Evolutionary conservation across 2,113 vertebrate species (phyloP).

Genomic region (Caretta caretta): DNA sequence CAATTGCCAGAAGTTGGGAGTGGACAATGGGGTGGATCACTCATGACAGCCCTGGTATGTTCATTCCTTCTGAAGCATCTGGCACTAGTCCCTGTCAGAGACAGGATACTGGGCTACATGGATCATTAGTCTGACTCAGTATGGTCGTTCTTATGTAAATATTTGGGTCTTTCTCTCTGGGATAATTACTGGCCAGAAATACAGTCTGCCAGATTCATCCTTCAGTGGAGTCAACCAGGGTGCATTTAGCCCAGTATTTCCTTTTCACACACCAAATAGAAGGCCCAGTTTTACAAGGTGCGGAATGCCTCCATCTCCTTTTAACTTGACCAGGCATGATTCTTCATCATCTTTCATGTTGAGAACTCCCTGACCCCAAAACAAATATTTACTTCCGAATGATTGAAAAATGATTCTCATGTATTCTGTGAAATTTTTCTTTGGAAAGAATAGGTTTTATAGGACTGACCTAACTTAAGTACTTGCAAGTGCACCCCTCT

Average conservation of each 20-base stretch:
- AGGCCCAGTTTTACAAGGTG: neutral
- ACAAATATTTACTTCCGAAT: neutral
- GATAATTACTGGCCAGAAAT: neutral
- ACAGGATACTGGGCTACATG: neutral
- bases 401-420: neutral
- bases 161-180: neutral
- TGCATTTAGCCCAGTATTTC: neutral
- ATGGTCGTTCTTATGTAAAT: neutral
- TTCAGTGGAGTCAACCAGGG: neutral
- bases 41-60: neutral
- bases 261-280: neutral
- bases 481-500: neutral
- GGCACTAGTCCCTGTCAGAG: neutral
- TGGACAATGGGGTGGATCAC: neutral
- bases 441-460: neutral
- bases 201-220: neutral
- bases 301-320: neutral
- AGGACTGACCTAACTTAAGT: neutral
- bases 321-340: neutral
- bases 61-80: neutral
- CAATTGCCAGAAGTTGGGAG: neutral
- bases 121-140: neutral
- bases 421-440: neutral
- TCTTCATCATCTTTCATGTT: neutral
- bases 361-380: neutral